Percentiles rank a stretch among this genome's conserved stretches.
These are phyloP conservation scores for Cygnus buccinator DNA, from an alignment of 2,113 vertebrate species.

Conservation along the genomic window DNA sequence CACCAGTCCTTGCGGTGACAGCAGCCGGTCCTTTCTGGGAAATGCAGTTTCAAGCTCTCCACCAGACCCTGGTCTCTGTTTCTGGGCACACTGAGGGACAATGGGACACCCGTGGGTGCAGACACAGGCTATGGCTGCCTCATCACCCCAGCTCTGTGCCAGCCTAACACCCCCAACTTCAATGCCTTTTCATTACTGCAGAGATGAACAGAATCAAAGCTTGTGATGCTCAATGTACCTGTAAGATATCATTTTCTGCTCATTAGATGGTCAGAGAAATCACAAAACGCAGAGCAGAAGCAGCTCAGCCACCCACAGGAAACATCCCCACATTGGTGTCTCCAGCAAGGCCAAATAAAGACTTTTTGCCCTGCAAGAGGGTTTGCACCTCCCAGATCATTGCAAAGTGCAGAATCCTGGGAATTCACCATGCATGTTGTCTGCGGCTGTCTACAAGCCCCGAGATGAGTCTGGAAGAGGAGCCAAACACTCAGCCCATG, in stretches of 20 bases:
- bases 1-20: neutral
- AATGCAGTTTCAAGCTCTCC: neutral
- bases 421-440: neutral
- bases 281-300: neutral
- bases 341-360: neutral
- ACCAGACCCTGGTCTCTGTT: too few species aligned
- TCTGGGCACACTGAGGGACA: neutral
- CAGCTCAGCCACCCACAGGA: neutral
- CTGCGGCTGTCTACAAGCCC: neutral
- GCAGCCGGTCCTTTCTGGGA: neutral
- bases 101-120: fast-evolving
- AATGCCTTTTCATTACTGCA: neutral
- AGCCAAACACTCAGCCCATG: neutral
- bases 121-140: neutral
- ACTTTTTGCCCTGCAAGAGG: fast-evolving
- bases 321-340: neutral
- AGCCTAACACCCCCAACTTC: neutral
- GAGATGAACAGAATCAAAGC: neutral
- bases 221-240: neutral
- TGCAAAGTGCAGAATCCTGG: neutral
- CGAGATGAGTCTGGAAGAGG: neutral
- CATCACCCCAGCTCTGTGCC: neutral
- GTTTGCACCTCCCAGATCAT: neutral
- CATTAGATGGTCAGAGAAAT: neutral
- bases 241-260: neutral